phyloP scores from a whole-genome alignment of 1,140 invertebrate species.

The Drosophila subobscura region DNA sequence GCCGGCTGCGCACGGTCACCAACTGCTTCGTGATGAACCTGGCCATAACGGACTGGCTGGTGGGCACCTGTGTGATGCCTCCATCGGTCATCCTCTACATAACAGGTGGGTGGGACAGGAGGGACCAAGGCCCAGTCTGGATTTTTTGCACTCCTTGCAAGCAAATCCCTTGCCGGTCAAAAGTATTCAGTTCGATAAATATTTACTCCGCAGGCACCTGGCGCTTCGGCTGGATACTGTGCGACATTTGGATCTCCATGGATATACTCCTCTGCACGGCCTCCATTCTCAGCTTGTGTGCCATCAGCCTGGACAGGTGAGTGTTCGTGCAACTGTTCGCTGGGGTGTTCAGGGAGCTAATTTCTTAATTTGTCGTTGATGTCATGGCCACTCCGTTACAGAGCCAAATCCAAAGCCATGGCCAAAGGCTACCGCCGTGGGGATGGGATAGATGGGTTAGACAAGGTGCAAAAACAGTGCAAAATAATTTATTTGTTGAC shows the following conservation, averaged over 20 bases:
- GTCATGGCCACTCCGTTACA: constrained; percentile 33
- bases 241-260: constrained; percentile 95
- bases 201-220: constrained; percentile 86
- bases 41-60: constrained; percentile 95
- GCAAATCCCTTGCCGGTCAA: background rate
- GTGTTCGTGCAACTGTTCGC: constrained; percentile 7
- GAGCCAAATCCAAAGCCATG: constrained; percentile 7
- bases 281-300: constrained; percentile 90
- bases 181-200: constrained; percentile 17
- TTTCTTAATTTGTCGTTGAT: constrained; percentile 59
- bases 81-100: constrained; percentile 90
- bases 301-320: constrained; percentile 84
- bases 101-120: constrained; percentile 87
- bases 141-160: constrained; percentile 13
- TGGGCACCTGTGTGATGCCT: constrained; percentile 97
- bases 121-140: too few species aligned
- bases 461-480: constrained; percentile 70
- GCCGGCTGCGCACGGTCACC: constrained; percentile 94
- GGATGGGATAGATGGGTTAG: constrained; percentile 28
- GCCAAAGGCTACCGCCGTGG: constrained; percentile 31
- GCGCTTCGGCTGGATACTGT: constrained; percentile 91
- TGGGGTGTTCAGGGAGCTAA: constrained; percentile 22
- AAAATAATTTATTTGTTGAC: constrained; percentile 66
- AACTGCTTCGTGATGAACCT: constrained; percentile 97
- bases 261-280: constrained; percentile 96